Evolutionary conservation across 2,113 vertebrate species (phyloP).

Genomic region (Ameiurus melas): DNA sequence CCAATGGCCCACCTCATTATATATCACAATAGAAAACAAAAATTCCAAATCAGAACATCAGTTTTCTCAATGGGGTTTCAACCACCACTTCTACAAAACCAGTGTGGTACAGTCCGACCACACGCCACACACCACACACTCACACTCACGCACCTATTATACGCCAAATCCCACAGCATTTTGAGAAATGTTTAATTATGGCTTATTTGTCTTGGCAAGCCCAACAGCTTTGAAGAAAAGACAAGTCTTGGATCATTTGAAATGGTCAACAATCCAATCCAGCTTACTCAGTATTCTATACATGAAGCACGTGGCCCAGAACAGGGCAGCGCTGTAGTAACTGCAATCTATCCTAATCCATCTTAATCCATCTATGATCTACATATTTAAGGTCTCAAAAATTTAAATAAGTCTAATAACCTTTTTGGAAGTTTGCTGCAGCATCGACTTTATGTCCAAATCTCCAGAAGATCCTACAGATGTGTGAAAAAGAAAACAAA

Average conservation of each 20-base stretch:
- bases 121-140: no score
- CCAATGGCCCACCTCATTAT: no score
- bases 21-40: no score
- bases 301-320: background rate
- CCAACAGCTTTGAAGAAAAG: no score
- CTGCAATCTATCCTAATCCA: background rate
- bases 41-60: background rate
- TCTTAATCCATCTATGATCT: background rate
- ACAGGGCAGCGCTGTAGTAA: background rate
- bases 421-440: conserved; percentile 35
- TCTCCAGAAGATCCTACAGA: conserved; percentile 30
- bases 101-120: no score
- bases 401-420: conserved; percentile 29
- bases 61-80: background rate
- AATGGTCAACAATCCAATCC: background rate
- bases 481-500: background rate
- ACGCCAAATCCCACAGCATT: no score
- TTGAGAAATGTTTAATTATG: no score
- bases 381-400: background rate
- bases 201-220: background rate
- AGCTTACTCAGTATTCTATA: background rate
- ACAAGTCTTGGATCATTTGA: background rate
- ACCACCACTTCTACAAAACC: no score
- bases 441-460: conserved; percentile 52
- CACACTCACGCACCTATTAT: no score